A percentile compares a stretch with the other conserved stretches of the same genome.
These are phyloP conservation scores for Sebastes fasciatus DNA, from an alignment of 2,113 vertebrate species.

Conservation along the genomic window DNA sequence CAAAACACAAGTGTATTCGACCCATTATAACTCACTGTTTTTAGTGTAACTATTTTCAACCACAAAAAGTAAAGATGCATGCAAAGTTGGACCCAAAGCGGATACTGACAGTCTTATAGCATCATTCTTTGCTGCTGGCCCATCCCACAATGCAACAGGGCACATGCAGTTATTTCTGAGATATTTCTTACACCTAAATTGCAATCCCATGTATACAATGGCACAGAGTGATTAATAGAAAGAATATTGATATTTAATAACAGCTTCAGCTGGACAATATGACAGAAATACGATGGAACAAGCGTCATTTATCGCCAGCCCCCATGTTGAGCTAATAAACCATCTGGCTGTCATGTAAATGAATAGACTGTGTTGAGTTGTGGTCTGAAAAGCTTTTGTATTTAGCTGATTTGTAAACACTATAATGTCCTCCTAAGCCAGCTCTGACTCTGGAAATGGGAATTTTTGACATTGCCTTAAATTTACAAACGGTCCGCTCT, in stretches of 20 bases:
- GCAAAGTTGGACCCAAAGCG: neutral
- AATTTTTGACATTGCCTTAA: conserved; percentile 31
- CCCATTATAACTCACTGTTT: neutral
- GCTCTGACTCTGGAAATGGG: conserved; percentile 6
- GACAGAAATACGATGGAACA: conserved; percentile 8
- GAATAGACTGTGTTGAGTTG: conserved; percentile 6
- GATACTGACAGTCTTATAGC: neutral
- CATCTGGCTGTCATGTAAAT: neutral
- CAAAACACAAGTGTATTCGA: neutral
- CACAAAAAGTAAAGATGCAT: conserved; percentile 2
- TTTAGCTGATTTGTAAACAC: conserved; percentile 16
- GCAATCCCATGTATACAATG: neutral
- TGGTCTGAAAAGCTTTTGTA: conserved; percentile 6
- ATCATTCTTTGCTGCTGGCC: neutral
- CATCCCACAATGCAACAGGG: conserved; percentile 43
- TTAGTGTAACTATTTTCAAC: neutral
- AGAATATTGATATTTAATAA: neutral
- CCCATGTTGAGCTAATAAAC: conserved; percentile 14
- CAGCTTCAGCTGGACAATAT: neutral
- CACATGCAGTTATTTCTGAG: neutral
- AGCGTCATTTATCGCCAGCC: conserved; percentile 1
- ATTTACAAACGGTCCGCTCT: conserved; percentile 17
- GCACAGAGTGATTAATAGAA: neutral
- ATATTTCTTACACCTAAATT: neutral
- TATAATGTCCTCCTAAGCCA: conserved; percentile 23